Evolutionary conservation across 2,113 vertebrate species (phyloP).

Genomic region (Carettochelys insculpta): DNA sequence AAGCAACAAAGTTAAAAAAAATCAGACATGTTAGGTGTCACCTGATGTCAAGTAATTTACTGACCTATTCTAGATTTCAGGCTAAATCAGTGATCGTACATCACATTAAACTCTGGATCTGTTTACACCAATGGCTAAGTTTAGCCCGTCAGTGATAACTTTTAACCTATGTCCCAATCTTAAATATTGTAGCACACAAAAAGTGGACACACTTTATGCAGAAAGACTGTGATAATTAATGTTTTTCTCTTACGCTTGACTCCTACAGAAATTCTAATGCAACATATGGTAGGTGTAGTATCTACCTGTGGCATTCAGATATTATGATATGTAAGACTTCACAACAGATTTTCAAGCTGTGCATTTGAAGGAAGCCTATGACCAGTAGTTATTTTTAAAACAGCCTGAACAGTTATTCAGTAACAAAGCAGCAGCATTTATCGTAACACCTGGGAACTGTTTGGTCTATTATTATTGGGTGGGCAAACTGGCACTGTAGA

Average conservation of each 20-base stretch:
- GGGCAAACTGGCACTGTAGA: not conserved
- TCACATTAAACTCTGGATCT: not conserved
- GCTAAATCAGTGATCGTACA: not conserved
- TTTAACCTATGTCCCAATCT: not conserved
- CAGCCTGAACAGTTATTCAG: not conserved
- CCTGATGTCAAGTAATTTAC: not conserved
- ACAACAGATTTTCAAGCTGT: accelerated
- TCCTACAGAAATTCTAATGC: not conserved
- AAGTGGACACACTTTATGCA: not conserved
- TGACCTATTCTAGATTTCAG: not conserved
- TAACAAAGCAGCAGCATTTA: not conserved
- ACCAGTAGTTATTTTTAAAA: not conserved
- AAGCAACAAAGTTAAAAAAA: conserved; percentile 32
- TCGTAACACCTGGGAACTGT: not conserved
- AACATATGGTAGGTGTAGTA: not conserved
- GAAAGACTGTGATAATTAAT: not conserved
- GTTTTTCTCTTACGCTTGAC: not conserved
- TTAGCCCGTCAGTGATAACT: not conserved
- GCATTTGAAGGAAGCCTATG: not conserved
- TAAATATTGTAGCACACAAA: not conserved
- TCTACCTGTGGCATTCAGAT: not conserved
- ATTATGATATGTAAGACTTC: not conserved
- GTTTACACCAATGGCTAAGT: not conserved
- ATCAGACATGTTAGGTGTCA: not conserved
- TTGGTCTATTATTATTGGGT: not conserved